Evolutionary conservation across 1,140 invertebrate species (phyloP).

Genomic region (Manduca sexta): DNA sequence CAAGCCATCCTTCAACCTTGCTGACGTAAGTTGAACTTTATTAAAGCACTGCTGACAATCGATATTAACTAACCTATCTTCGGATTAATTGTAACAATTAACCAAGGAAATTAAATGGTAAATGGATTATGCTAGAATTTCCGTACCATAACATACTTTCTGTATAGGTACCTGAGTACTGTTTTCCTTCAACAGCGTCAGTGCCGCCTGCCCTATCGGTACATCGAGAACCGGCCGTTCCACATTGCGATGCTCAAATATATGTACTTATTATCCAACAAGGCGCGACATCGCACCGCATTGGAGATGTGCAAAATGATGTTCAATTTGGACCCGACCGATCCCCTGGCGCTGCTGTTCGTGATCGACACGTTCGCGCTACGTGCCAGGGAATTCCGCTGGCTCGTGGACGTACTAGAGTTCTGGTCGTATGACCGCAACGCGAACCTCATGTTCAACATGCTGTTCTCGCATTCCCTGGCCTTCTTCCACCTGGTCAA

Average conservation of each 20-base stretch:
- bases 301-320: slow-evolving; percentile 86
- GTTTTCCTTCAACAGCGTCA: too few relatives aligned
- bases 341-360: slow-evolving; percentile 88
- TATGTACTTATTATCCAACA: slow-evolving; percentile 84
- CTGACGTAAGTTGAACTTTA: slow-evolving; percentile 22
- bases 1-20: slow-evolving; percentile 32
- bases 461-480: slow-evolving; percentile 88
- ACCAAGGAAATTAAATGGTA: too few relatives aligned
- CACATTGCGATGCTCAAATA: slow-evolving; percentile 92
- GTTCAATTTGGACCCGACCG: slow-evolving; percentile 86
- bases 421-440: slow-evolving; percentile 74
- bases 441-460: slow-evolving; percentile 88
- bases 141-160: too few relatives aligned
- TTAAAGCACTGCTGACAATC: too few relatives aligned
- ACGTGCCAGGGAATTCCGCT: slow-evolving; percentile 86
- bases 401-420: slow-evolving; percentile 83
- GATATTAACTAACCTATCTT: too few relatives aligned
- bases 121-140: too few relatives aligned
- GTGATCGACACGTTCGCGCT: slow-evolving; percentile 93
- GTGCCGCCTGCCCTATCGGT: slow-evolving; percentile 83
- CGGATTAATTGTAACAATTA: too few relatives aligned
- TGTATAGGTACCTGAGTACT: too few relatives aligned
- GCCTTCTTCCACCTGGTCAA: slow-evolving; percentile 73
- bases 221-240: slow-evolving; percentile 89
- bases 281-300: slow-evolving; percentile 87